Evolutionary conservation across 2,888 invertebrate species (phyloP).

Genomic region (Troides oblongomaculatus): DNA sequence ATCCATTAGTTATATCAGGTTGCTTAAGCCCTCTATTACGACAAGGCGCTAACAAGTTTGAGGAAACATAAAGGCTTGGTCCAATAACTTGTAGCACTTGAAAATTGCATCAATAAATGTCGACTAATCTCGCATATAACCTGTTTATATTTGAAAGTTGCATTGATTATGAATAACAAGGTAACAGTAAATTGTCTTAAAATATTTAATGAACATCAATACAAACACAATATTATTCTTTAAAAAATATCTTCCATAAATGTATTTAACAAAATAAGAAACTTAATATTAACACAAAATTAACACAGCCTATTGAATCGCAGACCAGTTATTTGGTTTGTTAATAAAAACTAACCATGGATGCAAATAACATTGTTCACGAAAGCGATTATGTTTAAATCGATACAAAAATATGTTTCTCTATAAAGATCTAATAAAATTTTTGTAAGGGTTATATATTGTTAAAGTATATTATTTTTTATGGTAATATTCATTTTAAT

Average conservation of each 20-base stretch:
- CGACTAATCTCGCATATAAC: neutral
- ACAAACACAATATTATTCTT: constrained; percentile 51
- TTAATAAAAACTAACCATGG: constrained; percentile 23
- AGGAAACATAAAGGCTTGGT: no score
- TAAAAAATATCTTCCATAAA: constrained; percentile 45
- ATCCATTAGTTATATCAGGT: no score
- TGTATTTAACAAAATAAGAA: constrained; percentile 47
- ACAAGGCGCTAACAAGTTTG: no score
- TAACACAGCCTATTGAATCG: constrained; percentile 78
- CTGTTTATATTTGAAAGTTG: neutral
- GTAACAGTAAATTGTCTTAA: constrained; percentile 5
- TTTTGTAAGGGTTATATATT: neutral
- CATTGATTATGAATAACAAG: neutral
- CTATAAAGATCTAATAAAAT: neutral
- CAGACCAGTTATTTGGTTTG: constrained; percentile 67
- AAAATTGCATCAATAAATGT: neutral
- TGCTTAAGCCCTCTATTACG: no score
- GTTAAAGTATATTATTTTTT: neutral
- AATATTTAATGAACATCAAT: constrained; percentile 61
- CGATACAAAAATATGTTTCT: neutral
- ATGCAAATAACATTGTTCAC: neutral
- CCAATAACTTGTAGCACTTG: neutral
- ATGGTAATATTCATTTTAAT: neutral
- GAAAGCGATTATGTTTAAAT: neutral
- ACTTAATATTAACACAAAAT: constrained; percentile 57